phyloP scores from a whole-genome alignment of 2,113 vertebrate species.

The Ciconia maguari region DNA sequence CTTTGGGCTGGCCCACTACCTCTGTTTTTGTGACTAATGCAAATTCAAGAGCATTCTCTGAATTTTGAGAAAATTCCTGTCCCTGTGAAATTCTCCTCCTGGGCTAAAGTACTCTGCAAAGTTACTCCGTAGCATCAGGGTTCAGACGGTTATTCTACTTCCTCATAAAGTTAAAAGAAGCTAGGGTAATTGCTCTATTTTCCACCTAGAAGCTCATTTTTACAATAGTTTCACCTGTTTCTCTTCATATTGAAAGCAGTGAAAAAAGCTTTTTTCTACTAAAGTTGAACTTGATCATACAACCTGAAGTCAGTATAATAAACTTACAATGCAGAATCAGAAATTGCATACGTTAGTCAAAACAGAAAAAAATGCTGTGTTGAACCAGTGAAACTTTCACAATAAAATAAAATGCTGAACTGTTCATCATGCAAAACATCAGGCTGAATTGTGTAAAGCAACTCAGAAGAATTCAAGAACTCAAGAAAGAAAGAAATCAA shows the following conservation, averaged over 20 bases:
- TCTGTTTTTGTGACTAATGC: neutral
- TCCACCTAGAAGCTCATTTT: neutral
- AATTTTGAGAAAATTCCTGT: neutral
- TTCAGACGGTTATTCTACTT: neutral
- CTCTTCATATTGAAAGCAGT: neutral
- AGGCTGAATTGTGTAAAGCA: neutral
- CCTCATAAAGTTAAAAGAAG: neutral
- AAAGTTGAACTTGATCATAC: neutral
- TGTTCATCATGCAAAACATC: neutral
- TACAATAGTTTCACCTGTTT: neutral
- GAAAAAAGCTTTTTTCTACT: neutral
- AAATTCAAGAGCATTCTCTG: neutral
- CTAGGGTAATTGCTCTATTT: neutral
- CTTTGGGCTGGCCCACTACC: neutral
- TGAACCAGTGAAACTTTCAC: neutral
- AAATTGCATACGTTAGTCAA: neutral
- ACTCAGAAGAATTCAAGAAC: neutral
- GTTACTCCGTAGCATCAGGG: neutral
- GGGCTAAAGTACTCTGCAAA: neutral
- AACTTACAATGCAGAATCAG: neutral
- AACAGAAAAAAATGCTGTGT: neutral
- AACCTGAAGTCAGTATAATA: neutral
- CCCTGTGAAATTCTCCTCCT: neutral
- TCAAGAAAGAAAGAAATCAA: neutral
- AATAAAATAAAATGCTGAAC: neutral